Base-by-base conservation (phyloP, 2,797 vertebrate genomes). In the Anguilla anguilla region DNA sequence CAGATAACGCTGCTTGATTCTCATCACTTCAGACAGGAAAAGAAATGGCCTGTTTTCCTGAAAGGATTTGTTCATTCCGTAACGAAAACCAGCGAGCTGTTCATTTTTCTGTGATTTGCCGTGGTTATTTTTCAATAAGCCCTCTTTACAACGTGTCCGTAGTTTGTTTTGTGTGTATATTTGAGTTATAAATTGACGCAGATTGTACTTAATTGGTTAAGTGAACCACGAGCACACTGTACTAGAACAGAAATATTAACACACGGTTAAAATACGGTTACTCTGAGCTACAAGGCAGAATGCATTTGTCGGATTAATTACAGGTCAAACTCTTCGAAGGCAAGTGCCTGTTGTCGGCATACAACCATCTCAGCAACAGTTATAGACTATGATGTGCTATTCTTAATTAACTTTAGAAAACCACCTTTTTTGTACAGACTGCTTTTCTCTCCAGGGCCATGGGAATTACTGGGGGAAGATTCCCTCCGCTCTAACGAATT, bases 401-500 rank as follows among this genome's bases (percentile, higher is more conserved):
- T 90, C 89, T 90, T 89, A 91, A 91, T 92, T 92, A 90, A 86
- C 57, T 84, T 87, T 64, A 49, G 87, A 87, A 87, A 85, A 87
- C 72, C 86, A 83, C 88, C 57, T 64, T 61, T 46, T 31, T 81
- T 88, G 88, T 53, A 9, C 59, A 85, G 85, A 49, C 83, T 74
- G 86, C 69, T 49, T 61, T 74, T 35, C 39, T 69, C 43, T 51
- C 17, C 11, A 83, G 85, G 72, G 61, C 74, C 72, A 77, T 84
- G 88, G 88, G 85, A 90, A 85, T 90, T 87, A 61, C 28, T 31
- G 49, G 59, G 61, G 90, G 92, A 90, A 90, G 25, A 88, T 86
- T 79, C 86, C 91, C 83, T 86, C 89, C 83, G 92, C 90, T 90
- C 85, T 89, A 86, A 86, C 87, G 92, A 91, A n/a, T 90, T 94